phyloP scores from a whole-genome alignment of 2,113 vertebrate species.

The Nothoprocta perdicaria region DNA sequence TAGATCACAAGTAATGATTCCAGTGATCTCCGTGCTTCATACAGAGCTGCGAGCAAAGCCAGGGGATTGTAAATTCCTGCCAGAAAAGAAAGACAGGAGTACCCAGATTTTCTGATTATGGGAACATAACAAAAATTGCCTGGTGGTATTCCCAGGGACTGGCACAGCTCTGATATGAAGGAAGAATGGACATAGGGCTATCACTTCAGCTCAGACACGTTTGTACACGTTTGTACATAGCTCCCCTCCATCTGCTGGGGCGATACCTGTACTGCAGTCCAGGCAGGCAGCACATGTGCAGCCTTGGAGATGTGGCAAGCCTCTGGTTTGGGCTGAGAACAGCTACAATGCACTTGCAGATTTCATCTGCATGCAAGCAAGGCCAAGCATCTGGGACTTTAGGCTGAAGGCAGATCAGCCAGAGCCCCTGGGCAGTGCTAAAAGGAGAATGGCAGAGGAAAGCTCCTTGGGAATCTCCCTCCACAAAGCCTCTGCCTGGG shows the following conservation, averaged over 20 bases:
- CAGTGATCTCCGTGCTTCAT: neutral
- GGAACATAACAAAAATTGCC: neutral
- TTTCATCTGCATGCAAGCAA: fast-evolving
- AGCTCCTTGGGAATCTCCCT: neutral
- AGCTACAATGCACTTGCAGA: neutral
- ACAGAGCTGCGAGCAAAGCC: neutral
- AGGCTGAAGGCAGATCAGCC: neutral
- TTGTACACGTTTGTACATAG: neutral
- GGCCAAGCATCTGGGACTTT: neutral
- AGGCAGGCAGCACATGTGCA: neutral
- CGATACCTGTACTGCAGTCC: neutral
- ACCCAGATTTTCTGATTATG: neutral
- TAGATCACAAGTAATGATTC: neutral
- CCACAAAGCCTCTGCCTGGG: neutral
- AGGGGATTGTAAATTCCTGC: neutral
- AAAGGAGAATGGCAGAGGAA: neutral
- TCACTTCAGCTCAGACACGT: neutral
- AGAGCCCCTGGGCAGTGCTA: neutral
- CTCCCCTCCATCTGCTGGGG: neutral
- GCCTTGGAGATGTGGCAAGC: neutral
- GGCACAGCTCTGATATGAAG: neutral
- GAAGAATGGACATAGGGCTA: neutral
- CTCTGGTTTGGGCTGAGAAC: neutral
- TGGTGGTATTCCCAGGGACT: neutral
- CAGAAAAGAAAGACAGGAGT: neutral